phyloP scores from a whole-genome alignment of 2,888 invertebrate genomes.

The Acronicta psi region DNA sequence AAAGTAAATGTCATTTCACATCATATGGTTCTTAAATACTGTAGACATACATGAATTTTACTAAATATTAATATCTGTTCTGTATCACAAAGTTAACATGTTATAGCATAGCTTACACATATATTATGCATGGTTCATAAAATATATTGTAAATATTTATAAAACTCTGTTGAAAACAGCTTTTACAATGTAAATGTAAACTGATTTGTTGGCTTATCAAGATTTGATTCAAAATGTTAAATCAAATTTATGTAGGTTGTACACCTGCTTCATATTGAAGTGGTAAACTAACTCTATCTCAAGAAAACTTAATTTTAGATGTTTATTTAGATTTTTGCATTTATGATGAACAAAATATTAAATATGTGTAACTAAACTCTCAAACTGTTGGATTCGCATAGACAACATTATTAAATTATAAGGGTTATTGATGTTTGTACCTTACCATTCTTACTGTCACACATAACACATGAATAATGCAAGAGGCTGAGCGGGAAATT shows the following conservation, averaged over 20 bases:
- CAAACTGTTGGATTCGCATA: slow-evolving; percentile 27
- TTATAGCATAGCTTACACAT: slow-evolving; percentile 27
- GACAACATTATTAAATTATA: slow-evolving; percentile 21
- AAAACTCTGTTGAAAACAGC: slow-evolving; percentile 21
- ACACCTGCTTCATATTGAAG: slow-evolving; percentile 59
- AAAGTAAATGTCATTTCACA: slow-evolving; percentile 30
- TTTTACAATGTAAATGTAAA: slow-evolving; percentile 26
- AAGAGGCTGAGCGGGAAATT: slow-evolving; percentile 37
- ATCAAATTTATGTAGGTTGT: slow-evolving; percentile 36
- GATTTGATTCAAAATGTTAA: slow-evolving; percentile 36
- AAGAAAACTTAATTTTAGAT: slow-evolving; percentile 41
- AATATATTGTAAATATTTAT: slow-evolving; percentile 56
- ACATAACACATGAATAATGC: slow-evolving; percentile 24
- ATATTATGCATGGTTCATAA: slow-evolving; percentile 54
- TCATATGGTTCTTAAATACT: slow-evolving; percentile 33
- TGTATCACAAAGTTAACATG: slow-evolving; percentile 26
- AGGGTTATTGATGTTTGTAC: slow-evolving; percentile 18
- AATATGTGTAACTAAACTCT: slow-evolving; percentile 47
- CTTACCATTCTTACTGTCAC: slow-evolving; percentile 19
- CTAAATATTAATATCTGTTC: slow-evolving; percentile 21
- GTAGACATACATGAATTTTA: slow-evolving; percentile 20
- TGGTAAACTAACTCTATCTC: slow-evolving; percentile 40
- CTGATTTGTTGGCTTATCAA: slow-evolving; percentile 42
- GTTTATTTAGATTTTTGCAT: slow-evolving; percentile 52
- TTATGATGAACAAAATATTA: slow-evolving; percentile 56